A percentile compares a stretch with the other conserved stretches of the same genome.
These are phyloP conservation scores for Elegia similella DNA, from an alignment of 2,888 invertebrate genomes.

Conservation along the genomic window DNA sequence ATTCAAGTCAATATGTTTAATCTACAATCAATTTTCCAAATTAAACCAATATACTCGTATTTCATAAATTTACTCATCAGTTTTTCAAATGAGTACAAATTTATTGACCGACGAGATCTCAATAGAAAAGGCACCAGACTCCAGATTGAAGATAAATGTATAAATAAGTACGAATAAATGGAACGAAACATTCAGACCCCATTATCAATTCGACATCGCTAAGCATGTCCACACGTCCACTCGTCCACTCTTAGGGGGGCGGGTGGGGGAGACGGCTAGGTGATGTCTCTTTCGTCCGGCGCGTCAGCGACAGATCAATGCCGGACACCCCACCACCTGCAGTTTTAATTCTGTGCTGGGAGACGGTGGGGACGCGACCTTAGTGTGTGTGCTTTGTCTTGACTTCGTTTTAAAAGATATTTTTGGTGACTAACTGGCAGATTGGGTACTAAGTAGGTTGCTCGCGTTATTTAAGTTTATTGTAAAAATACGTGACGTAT, in stretches of 20 bases:
- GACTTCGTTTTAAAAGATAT: slow-evolving; percentile 21
- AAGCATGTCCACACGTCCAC: slow-evolving; percentile 68
- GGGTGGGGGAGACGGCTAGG: slow-evolving; percentile 37
- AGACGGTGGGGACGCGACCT: slow-evolving; percentile 27
- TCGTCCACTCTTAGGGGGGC: slow-evolving; percentile 23
- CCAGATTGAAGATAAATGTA: neutral
- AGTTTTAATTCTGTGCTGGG: slow-evolving; percentile 69
- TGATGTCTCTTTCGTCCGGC: slow-evolving; percentile 67
- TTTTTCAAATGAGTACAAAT: no score
- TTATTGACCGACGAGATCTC: neutral
- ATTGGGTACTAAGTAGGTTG: no score
- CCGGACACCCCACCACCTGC: slow-evolving; percentile 75
- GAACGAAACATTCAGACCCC: slow-evolving; percentile 48
- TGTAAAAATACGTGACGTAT: no score
- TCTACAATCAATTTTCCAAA: no score
- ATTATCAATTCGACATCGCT: slow-evolving; percentile 71
- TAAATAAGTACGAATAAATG: slow-evolving; percentile 28
- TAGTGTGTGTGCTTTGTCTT: slow-evolving; percentile 42
- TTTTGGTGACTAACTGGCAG: neutral
- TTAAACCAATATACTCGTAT: no score
- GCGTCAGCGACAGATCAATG: slow-evolving; percentile 76
- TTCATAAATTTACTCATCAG: no score
- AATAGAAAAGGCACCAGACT: neutral
- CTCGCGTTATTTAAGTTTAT: no score
- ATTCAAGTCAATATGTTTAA: no score